Evolutionary conservation across 2,888 invertebrate species (phyloP).

Genomic region (Dendrolimus houi): DNA sequence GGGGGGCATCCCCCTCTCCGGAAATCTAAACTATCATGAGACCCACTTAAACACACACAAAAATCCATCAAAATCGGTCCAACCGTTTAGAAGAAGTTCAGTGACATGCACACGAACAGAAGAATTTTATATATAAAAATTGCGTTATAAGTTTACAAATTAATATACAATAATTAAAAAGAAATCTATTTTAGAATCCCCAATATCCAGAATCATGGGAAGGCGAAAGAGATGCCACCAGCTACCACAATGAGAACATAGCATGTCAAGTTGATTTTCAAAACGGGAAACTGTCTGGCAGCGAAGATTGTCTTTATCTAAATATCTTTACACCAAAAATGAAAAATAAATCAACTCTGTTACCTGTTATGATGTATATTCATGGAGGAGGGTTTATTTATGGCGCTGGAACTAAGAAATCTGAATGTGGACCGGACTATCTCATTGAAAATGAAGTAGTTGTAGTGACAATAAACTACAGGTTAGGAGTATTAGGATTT

Average conservation of each 20-base stretch:
- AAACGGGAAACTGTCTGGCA: conserved; percentile 21
- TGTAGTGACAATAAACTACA: conserved; percentile 55
- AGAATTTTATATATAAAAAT: not conserved
- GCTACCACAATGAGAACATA: conserved; percentile 30
- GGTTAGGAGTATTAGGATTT: conserved; percentile 51
- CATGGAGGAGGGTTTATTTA: conserved; percentile 53
- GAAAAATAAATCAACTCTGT: conserved; percentile 10
- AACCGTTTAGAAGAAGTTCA: no score
- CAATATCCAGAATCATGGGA: conserved; percentile 48
- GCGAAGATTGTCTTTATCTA: conserved; percentile 53
- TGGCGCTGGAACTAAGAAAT: conserved; percentile 38
- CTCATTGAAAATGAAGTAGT: conserved; percentile 43
- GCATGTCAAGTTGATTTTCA: conserved; percentile 26
- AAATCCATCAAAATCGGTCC: no score
- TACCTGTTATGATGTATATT: conserved; percentile 46
- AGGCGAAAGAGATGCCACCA: conserved; percentile 63
- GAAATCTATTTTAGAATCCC: conserved; percentile 32
- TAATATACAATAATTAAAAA: not conserved
- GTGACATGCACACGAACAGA: no score
- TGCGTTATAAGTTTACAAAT: not conserved
- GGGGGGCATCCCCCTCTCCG: no score
- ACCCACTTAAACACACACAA: no score
- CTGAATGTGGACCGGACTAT: conserved; percentile 42
- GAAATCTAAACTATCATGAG: no score
- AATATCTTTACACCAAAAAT: conserved; percentile 46